Evolutionary conservation across 2,888 invertebrate species (phyloP).

Genomic region (Dysmachus trigonus): DNA sequence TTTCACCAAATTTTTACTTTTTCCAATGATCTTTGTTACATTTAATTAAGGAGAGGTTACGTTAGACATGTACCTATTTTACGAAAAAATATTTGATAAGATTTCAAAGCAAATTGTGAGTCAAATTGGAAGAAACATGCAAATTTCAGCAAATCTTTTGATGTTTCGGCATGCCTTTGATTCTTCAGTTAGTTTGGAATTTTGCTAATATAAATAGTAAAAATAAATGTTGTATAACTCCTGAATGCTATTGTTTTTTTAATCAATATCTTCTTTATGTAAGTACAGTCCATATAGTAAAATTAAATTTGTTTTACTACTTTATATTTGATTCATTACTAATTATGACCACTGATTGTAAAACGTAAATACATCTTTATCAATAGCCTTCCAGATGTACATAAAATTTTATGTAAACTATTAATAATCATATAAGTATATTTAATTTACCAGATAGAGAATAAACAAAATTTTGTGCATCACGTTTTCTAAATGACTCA

Average conservation of each 20-base stretch:
- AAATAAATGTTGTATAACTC: not conserved
- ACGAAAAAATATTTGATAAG: not conserved
- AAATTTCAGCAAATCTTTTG: not conserved
- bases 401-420: not conserved
- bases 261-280: not conserved
- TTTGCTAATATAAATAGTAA: not conserved
- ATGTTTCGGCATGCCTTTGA: not conserved
- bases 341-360: not conserved
- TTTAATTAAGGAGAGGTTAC: too few species aligned
- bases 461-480: not conserved
- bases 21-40: not conserved
- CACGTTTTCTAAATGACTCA: not conserved
- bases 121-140: not conserved
- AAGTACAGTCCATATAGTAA: not conserved
- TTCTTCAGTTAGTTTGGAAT: not conserved
- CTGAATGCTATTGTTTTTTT: not conserved
- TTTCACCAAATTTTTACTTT: too few species aligned
- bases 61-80: too few species aligned
- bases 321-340: not conserved
- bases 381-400: not conserved
- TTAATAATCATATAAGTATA: not conserved
- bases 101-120: not conserved
- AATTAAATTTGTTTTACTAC: not conserved
- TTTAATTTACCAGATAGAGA: too few species aligned
- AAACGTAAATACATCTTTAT: not conserved